A percentile compares a stretch with the other conserved stretches of the same genome.
These are phyloP conservation scores for Limnephilus auricula DNA, from an alignment of 2,888 invertebrate species.

Conservation along the genomic window DNA sequence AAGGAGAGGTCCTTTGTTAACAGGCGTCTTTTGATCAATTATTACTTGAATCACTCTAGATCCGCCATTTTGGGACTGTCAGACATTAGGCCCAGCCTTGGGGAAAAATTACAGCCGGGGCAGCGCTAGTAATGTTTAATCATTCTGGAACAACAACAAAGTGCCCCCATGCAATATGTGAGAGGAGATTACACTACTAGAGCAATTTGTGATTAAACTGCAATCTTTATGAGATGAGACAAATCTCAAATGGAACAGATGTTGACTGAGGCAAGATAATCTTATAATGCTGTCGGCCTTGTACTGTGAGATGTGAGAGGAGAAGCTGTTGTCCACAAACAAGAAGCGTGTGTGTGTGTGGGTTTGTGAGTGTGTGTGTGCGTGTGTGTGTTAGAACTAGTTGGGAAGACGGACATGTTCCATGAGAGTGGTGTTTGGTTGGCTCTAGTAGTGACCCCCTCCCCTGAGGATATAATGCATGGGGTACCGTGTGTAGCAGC, in stretches of 20 bases:
- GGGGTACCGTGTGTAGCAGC: slow-evolving; percentile 52
- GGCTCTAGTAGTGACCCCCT: slow-evolving; percentile 49
- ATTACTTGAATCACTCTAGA: slow-evolving; percentile 41
- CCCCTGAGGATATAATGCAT: slow-evolving; percentile 48
- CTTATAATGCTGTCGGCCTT: background rate
- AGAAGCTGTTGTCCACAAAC: background rate
- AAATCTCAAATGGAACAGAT: slow-evolving; percentile 38
- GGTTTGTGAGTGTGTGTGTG: background rate
- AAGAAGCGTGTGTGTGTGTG: background rate
- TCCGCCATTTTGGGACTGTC: slow-evolving; percentile 50
- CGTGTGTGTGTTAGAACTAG: background rate
- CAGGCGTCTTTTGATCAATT: slow-evolving; percentile 21
- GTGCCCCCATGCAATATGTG: slow-evolving; percentile 46
- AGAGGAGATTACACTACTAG: slow-evolving; percentile 46
- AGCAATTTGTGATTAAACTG: slow-evolving; percentile 43
- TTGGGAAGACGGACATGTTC: slow-evolving; percentile 15
- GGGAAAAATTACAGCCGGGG: slow-evolving; percentile 40
- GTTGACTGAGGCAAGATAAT: background rate
- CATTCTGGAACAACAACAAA: slow-evolving; percentile 36
- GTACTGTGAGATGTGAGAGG: background rate
- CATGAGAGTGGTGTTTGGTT: slow-evolving; percentile 19
- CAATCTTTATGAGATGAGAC: background rate
- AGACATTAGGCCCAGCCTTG: slow-evolving; percentile 49
- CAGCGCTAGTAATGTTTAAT: slow-evolving; percentile 32
- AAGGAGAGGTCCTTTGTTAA: slow-evolving; percentile 44